phyloP scores from a whole-genome alignment of 2,888 invertebrate species.

The Neoascia interrupta region DNA sequence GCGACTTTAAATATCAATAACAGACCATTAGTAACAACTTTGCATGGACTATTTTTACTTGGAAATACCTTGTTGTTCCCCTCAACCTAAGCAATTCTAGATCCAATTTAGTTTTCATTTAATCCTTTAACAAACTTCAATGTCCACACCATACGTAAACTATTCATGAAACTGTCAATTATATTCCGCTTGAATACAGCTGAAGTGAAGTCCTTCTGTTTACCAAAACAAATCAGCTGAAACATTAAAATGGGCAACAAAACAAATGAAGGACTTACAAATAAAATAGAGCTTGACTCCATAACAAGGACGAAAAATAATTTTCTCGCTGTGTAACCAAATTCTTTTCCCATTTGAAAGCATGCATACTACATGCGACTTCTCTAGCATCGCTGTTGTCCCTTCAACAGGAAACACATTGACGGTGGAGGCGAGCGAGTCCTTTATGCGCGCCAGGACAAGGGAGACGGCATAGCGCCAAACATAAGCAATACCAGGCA shows the following conservation, averaged over 20 bases:
- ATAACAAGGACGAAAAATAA: slow-evolving; percentile 33
- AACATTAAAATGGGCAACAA: slow-evolving; percentile 39
- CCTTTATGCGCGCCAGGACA: slow-evolving; percentile 30
- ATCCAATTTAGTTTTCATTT: no score
- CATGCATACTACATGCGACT: slow-evolving; percentile 19
- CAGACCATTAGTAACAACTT: no score
- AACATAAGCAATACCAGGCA: slow-evolving; percentile 5
- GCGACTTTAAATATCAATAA: no score
- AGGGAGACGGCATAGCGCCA: not conserved
- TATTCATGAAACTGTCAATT: no score
- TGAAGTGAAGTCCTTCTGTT: no score
- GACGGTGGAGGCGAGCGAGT: slow-evolving; percentile 43
- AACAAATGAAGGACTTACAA: slow-evolving; percentile 24
- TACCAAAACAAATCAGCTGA: slow-evolving; percentile 47
- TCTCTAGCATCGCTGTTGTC: slow-evolving; percentile 43
- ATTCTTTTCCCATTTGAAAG: slow-evolving; percentile 14
- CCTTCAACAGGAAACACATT: slow-evolving; percentile 60
- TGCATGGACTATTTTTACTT: no score
- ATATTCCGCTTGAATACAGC: no score
- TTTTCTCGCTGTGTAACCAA: slow-evolving; percentile 13
- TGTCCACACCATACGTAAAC: no score
- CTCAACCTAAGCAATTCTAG: no score
- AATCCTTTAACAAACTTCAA: no score
- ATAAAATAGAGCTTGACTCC: not conserved
- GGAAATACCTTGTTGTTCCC: no score